These are phyloP conservation scores for Fukomys damarensis DNA, from an alignment of 2,113 vertebrate genomes.

Conservation along the genomic window DNA sequence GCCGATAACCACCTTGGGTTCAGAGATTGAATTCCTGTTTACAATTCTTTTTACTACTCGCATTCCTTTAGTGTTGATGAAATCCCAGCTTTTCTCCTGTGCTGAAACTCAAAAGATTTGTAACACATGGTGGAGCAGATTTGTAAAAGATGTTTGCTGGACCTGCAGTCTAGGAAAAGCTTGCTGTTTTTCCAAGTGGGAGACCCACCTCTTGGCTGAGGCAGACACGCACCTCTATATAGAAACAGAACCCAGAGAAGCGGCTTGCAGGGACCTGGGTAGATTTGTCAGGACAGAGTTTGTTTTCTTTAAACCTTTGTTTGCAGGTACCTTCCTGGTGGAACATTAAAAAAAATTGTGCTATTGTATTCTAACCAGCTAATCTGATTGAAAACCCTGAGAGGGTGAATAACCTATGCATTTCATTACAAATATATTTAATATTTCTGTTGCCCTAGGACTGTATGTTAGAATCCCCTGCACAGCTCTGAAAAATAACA, in stretches of 20 bases:
- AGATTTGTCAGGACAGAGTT: neutral
- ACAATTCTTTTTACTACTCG: slow-evolving; percentile 6
- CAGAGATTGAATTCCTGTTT: slow-evolving; percentile 38
- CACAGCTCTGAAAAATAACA: neutral
- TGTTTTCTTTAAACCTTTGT: neutral
- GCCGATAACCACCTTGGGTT: neutral
- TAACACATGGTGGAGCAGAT: neutral
- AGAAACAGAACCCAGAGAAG: neutral
- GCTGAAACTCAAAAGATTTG: slow-evolving; percentile 48
- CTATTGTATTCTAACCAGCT: neutral
- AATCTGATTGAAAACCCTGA: neutral
- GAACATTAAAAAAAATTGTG: neutral
- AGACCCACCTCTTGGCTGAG: neutral
- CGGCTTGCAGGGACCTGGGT: neutral
- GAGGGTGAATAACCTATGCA: neutral
- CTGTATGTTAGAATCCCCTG: neutral
- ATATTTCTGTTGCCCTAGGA: neutral
- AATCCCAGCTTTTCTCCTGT: slow-evolving; percentile 33
- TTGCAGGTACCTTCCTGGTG: neutral
- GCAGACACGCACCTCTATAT: neutral
- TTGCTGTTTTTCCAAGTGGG: neutral
- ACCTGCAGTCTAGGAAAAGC: neutral
- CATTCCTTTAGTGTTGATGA: slow-evolving; percentile 23
- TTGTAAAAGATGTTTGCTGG: slow-evolving; percentile 43
- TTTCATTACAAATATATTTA: slow-evolving; percentile 22